Evolutionary conservation across 2,888 invertebrate genomes (phyloP).

Genomic region (Drosophila macrothrix): DNA sequence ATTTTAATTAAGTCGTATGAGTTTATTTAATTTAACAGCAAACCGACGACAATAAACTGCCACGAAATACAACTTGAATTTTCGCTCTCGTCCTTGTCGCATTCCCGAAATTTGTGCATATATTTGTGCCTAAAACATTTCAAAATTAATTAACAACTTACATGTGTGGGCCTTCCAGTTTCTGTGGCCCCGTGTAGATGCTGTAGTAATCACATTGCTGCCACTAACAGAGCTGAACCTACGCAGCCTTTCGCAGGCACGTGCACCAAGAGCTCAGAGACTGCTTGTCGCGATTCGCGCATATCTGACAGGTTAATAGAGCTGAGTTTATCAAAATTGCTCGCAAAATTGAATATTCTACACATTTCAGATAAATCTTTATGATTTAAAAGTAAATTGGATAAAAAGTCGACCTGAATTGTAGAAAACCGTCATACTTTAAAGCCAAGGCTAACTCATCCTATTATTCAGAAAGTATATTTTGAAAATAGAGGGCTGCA

Average conservation of each 20-base stretch:
- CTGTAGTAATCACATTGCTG: slow-evolving; percentile 20
- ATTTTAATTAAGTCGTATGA: slow-evolving; percentile 65
- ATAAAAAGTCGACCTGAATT: neutral
- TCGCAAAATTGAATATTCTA: neutral
- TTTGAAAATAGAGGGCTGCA: neutral
- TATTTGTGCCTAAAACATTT: slow-evolving; percentile 41
- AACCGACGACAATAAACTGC: slow-evolving; percentile 34
- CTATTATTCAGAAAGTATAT: neutral
- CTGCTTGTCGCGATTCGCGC: neutral
- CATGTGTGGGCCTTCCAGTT: slow-evolving; percentile 51
- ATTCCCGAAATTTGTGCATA: neutral
- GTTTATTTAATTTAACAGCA: slow-evolving; percentile 58
- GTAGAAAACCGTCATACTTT: neutral
- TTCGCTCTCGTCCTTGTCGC: slow-evolving; percentile 9
- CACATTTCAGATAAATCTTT: neutral
- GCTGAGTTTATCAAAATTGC: neutral
- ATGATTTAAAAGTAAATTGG: neutral
- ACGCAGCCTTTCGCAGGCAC: slow-evolving; percentile 14
- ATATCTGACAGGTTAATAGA: neutral
- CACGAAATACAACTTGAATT: slow-evolving; percentile 20
- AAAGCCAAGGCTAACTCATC: neutral
- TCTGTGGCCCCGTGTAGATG: slow-evolving; percentile 2
- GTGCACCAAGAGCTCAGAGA: neutral
- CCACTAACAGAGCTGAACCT: slow-evolving; percentile 17
- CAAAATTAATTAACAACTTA: slow-evolving; percentile 73